Evolutionary conservation across 2,113 vertebrate genomes (phyloP), one percentile per base, ranked within the genome.

Genomic region (Helogale parvula): DNA sequence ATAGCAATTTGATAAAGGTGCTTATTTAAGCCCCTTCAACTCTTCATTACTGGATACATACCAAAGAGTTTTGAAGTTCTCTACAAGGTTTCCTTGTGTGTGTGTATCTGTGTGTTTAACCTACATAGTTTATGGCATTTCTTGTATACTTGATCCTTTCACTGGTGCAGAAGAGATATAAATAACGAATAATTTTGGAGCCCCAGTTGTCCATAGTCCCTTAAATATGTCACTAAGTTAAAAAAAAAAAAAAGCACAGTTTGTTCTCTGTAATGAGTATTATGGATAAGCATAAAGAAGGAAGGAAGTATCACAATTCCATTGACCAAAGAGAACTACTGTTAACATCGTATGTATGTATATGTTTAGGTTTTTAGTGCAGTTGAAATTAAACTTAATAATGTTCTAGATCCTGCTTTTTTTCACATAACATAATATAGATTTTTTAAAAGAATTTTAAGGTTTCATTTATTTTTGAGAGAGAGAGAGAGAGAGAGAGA

Each of bases 1-100:
- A 72, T 93, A 95, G 41, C 60, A 77, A 69, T 82, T 95, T 54
- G 33, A 94, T 94, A 87, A 82, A n/a, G 9, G 50, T 83, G 33
- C 27, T 82, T 83, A 60, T 88, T 96, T 94, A 82, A 90, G 47
- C 31, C 17, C 35, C 71, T 74, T 85, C 16, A 81, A 15, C 10
- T 96, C 50, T 94, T 94, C 31, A 54, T 90, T 93, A 96, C 50
- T 76, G 41, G 45, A 87, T 68, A 76, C 27, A 47, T 84, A 90
- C 17, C 38, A 79, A 85, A 69, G 85, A 66, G n/a, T 85, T 90
- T 90, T 92, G 33, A 90, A 74, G 33, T 93, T 96, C 63, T 79
- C 54, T 76, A 54, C 13, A 35, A n/a, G 13, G 41, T 77, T 96
- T 90, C 66, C 52, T 95, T 68, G 15, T 87, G 14, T 71, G 45